Evolutionary conservation across 2,797 vertebrate genomes (phyloP).

Genomic region (Euthynnus affinis): DNA sequence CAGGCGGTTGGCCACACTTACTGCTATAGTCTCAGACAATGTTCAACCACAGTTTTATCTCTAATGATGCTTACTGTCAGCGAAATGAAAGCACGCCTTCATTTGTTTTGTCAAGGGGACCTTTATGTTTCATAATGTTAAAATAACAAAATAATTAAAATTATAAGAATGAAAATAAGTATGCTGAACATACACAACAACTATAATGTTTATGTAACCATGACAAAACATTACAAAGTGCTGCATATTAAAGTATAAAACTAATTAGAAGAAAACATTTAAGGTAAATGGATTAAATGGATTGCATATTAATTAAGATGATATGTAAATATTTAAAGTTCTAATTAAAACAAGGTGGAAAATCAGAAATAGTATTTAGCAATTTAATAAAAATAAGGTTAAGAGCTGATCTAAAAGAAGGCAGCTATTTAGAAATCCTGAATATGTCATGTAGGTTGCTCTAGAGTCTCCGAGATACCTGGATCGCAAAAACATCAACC

Average conservation of each 20-base stretch:
- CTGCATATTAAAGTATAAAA: background rate
- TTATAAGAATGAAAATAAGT: background rate
- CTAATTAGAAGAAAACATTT: background rate
- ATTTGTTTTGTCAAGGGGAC: background rate
- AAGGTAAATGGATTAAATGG: background rate
- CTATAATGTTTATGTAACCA: background rate
- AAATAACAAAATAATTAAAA: background rate
- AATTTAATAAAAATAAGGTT: background rate
- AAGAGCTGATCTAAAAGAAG: too few relatives aligned
- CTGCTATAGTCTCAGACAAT: background rate
- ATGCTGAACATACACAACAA: background rate
- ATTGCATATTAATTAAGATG: too few relatives aligned
- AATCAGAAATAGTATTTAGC: background rate
- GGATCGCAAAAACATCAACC: background rate
- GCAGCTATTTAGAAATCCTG: too few relatives aligned
- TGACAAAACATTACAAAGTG: background rate
- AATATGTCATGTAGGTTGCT: too few relatives aligned
- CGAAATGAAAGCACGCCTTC: slow-evolving; percentile 41
- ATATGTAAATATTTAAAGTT: too few relatives aligned
- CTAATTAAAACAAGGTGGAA: too few relatives aligned
- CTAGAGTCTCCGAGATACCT: too few relatives aligned
- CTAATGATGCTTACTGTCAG: slow-evolving; percentile 8
- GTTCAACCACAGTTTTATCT: slow-evolving; percentile 44
- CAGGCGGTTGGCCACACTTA: slow-evolving; percentile 1
- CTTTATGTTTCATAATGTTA: background rate